Evolutionary conservation across 1,140 invertebrate species (phyloP).

Genomic region (Neoseiulus cucumeris): DNA sequence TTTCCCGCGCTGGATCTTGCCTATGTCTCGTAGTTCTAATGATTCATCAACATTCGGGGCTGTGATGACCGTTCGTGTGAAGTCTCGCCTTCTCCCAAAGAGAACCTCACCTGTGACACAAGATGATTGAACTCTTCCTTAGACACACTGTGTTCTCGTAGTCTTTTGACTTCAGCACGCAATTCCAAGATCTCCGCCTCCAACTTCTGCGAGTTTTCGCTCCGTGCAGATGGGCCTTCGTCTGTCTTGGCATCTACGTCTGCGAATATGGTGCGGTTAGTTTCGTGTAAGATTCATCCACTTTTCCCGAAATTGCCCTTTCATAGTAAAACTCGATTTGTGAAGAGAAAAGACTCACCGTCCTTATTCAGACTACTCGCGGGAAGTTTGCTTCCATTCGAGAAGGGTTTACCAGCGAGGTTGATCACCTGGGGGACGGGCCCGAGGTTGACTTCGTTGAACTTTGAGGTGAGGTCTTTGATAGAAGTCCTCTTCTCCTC

Average conservation of each 20-base stretch:
- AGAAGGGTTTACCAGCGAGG: constrained; percentile 5
- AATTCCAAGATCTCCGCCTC: constrained; percentile 2
- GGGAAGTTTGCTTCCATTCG: background rate
- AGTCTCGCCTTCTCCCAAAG: no score
- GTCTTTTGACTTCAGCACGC: background rate
- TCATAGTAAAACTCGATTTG: no score
- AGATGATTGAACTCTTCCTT: background rate
- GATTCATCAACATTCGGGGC: no score
- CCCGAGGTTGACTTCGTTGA: background rate
- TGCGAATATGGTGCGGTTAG: background rate
- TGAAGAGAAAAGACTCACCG: no score
- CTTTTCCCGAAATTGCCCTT: no score
- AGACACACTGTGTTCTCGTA: background rate
- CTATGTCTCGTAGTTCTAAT: no score
- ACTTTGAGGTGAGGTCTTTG: constrained; percentile 6
- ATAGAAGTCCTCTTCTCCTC: background rate
- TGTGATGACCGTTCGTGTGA: no score
- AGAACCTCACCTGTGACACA: background rate
- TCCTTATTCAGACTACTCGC: no score
- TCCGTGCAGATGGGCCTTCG: background rate
- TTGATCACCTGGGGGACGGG: background rate
- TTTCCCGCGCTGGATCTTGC: no score
- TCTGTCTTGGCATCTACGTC: background rate
- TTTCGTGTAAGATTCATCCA: no score
- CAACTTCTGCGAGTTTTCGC: background rate